Conservation (phyloP, 2,113 vertebrate species). For the Ammodytes dubius region DNA sequence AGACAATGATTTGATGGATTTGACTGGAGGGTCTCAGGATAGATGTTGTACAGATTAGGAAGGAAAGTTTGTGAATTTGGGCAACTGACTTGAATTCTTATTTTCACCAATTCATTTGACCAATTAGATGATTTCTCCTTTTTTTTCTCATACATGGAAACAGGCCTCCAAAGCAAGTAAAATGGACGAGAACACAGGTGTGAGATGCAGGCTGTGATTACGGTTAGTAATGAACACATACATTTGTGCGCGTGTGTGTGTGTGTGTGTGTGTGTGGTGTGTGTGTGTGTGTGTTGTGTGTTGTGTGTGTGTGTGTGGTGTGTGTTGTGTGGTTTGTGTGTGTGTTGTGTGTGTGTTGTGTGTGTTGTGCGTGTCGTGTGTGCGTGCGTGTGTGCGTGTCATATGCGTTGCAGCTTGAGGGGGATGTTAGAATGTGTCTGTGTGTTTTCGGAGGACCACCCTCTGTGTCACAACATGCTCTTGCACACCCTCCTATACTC, state of each 20-base stretch:
- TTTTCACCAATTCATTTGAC: not conserved
- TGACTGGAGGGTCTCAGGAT: slow-evolving; percentile 6
- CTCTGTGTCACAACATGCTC: slow-evolving; percentile 80
- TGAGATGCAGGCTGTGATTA: slow-evolving; percentile 69
- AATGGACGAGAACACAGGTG: slow-evolving; percentile 68
- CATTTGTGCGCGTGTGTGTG: slow-evolving; percentile 27
- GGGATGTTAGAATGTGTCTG: slow-evolving; percentile 61
- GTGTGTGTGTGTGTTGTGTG: slow-evolving; percentile 32
- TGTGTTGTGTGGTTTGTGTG: not conserved
- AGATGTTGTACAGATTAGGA: not conserved
- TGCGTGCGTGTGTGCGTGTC: not conserved
- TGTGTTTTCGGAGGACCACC: slow-evolving; percentile 74
- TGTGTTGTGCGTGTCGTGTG: slow-evolving; percentile 27
- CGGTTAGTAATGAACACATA: slow-evolving; percentile 68
- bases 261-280: slow-evolving; percentile 29
- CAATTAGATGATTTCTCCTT: not conserved
- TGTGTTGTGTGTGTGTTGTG: not conserved
- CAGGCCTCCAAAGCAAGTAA: slow-evolving; percentile 57
- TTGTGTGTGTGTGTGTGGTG: slow-evolving; percentile 20
- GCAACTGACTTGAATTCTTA: not conserved
- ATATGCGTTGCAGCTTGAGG: slow-evolving; percentile 56
- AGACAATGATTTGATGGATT: slow-evolving; percentile 20
- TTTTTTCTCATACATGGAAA: not conserved
- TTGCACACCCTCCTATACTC: slow-evolving; percentile 71
- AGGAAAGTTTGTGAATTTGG: not conserved